Base-by-base conservation (phyloP, 2,888 invertebrate genomes). In the Thecocarcelia acutangulata region DNA sequence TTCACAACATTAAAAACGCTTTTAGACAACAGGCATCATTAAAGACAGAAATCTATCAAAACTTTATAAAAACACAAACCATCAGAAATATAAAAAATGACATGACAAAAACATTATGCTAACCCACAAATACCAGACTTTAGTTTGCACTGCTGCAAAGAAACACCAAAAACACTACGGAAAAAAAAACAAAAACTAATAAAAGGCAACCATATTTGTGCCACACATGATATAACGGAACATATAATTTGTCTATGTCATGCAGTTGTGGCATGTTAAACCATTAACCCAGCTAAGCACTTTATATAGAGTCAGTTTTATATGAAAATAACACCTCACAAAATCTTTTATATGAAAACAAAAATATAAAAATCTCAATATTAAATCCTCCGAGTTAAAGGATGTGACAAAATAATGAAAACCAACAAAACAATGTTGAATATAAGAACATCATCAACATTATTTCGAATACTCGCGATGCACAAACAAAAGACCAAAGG, bases 181-280 rank as follows among this genome's bases (percentile, higher is more conserved):
- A 28, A 58, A 54, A 17, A 48, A 6, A 52, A 46, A 0, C 9
- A 61, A 68, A 56, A 48, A 48, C 48, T 42, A 52, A 61, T 40
- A 56, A 28, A 19, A 54, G 61, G 21, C 1, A 21, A 70, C 46
- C 28, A 40, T 66, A 63, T 42, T 68, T 17, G 15, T 28, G 56
- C 50, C 44, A 50, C 73, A 64, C 63, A 77, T 69, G 69, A 74
- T 81, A 74, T 74, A 77, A 74, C 73, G 77, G 69, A 77, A 73
- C 33, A 73, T 52, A 77, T 59, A 81, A 81, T 81, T 81, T 81
- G 81, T 81, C 81, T 81, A 64, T 77, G 81, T 81, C 81, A 81
- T 58, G 64, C 64, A 70, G 37, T 56, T 50, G 74, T 68, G 69
- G 74, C 74, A 80, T 79, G 52, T 79, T 61, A 40, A 79, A 68